Percentiles rank a stretch among this genome's conserved stretches.
Conservation (phyloP, 2,113 vertebrate species). For the Canis aureus region DNA sequence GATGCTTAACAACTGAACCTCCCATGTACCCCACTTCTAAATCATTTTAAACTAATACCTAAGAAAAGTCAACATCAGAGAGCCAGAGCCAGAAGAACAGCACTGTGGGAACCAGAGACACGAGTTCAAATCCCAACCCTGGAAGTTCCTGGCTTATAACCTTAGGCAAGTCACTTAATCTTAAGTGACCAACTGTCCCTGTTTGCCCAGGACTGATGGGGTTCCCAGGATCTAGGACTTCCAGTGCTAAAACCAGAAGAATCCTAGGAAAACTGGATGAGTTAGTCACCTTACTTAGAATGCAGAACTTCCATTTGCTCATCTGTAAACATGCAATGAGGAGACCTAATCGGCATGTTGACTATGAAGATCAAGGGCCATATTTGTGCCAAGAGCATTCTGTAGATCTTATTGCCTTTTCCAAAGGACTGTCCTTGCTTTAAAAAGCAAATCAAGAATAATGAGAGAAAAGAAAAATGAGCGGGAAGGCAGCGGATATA, state of each 20-base stretch:
- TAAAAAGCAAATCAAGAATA: neutral
- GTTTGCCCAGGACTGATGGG: neutral
- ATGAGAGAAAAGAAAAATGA: neutral
- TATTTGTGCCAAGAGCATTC: neutral
- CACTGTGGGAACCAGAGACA: neutral
- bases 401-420: neutral
- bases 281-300: neutral
- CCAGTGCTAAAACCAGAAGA: neutral
- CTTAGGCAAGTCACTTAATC: too few species aligned
- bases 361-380: neutral
- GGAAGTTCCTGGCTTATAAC: neutral
- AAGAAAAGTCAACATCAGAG: neutral
- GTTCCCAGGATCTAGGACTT: neutral
- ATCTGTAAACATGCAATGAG: neutral
- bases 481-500: neutral
- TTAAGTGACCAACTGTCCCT: neutral
- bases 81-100: neutral
- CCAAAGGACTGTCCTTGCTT: neutral
- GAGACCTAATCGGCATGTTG: fast-evolving
- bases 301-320: neutral
- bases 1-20: neutral
- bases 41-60: neutral
- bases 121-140: neutral
- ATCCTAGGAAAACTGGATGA: neutral
- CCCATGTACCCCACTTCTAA: neutral